Percentiles rank a stretch among this genome's conserved stretches.
phyloP scores from a whole-genome alignment of 1,140 invertebrate genomes.

The Drosophila orosa region DNA sequence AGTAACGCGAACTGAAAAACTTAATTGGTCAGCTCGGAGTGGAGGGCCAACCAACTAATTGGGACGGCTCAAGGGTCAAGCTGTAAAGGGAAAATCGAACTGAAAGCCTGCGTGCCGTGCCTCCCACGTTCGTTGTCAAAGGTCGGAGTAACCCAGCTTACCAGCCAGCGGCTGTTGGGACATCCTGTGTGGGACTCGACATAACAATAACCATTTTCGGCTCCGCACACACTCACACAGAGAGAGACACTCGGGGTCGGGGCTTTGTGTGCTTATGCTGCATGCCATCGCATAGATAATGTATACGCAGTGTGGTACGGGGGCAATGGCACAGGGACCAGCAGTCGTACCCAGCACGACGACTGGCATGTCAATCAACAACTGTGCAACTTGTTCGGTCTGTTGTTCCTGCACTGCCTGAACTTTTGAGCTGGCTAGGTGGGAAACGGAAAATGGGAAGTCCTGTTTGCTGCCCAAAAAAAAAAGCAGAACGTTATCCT shows the following conservation, averaged over 20 bases:
- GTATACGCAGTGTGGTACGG: slow-evolving; percentile 56
- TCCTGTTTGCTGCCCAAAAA: slow-evolving; percentile 21
- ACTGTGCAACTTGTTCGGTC: slow-evolving; percentile 48
- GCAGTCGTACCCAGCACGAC: slow-evolving; percentile 14
- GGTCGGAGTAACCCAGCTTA: slow-evolving; percentile 32
- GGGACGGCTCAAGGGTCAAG: slow-evolving; percentile 24
- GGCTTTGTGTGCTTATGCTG: slow-evolving; percentile 46
- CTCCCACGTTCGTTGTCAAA: slow-evolving; percentile 64
- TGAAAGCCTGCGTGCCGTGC: slow-evolving; percentile 28
- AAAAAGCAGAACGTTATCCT: slow-evolving; percentile 6
- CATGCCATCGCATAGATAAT: slow-evolving; percentile 58
- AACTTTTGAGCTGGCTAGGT: slow-evolving; percentile 22
- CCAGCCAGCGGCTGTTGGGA: slow-evolving; percentile 63
- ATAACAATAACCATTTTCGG: slow-evolving; percentile 76
- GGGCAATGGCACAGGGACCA: slow-evolving; percentile 3
- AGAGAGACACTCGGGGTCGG: not conserved
- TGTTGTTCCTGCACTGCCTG: slow-evolving; percentile 27
- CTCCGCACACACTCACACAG: slow-evolving; percentile 23
- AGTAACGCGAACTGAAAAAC: slow-evolving; percentile 13
- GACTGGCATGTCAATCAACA: slow-evolving; percentile 58
- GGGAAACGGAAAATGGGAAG: slow-evolving; percentile 27
- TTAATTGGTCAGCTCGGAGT: slow-evolving; percentile 37
- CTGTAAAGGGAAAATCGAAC: slow-evolving; percentile 33
- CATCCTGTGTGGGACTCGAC: slow-evolving; percentile 62
- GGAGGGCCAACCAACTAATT: slow-evolving; percentile 10